A percentile compares a stretch with the other conserved stretches of the same genome.
Evolutionary conservation across 2,797 vertebrate species (phyloP).

Genomic region (Schizopygopsis pylzovi): DNA sequence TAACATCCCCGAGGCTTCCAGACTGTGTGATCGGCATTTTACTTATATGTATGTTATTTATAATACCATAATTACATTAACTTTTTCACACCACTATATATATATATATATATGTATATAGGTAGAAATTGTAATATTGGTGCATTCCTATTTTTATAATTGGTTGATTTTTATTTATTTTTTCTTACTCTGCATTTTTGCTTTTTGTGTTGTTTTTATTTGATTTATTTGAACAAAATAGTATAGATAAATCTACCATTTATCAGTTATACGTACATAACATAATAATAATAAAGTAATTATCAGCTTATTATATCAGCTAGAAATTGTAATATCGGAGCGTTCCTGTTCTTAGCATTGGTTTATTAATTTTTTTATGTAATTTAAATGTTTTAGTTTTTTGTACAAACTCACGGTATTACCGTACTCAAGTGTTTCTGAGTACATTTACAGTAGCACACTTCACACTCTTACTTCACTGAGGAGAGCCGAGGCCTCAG

Average conservation of each 20-base stretch:
- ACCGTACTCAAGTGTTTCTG: background rate
- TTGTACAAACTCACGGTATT: background rate
- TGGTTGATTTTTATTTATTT: too few species aligned
- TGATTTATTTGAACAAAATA: background rate
- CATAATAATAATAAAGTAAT: background rate
- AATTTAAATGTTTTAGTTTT: background rate
- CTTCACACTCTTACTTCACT: background rate
- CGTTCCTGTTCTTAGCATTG: background rate
- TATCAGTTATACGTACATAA: background rate
- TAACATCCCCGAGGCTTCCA: conserved; percentile 4
- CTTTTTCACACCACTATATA: too few species aligned
- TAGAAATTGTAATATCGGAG: background rate
- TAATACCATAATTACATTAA: too few species aligned
- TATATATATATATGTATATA: background rate
- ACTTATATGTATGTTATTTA: too few species aligned
- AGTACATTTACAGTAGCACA: background rate
- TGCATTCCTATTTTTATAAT: too few species aligned
- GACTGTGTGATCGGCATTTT: background rate
- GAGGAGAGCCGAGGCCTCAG: background rate
- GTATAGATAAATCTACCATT: background rate
- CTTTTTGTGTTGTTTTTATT: background rate
- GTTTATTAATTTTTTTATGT: background rate
- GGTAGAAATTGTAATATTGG: background rate
- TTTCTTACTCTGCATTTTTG: background rate
- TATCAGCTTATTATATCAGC: background rate